phyloP scores from a whole-genome alignment of 1,140 invertebrate species.

The Drosophila virilis region DNA sequence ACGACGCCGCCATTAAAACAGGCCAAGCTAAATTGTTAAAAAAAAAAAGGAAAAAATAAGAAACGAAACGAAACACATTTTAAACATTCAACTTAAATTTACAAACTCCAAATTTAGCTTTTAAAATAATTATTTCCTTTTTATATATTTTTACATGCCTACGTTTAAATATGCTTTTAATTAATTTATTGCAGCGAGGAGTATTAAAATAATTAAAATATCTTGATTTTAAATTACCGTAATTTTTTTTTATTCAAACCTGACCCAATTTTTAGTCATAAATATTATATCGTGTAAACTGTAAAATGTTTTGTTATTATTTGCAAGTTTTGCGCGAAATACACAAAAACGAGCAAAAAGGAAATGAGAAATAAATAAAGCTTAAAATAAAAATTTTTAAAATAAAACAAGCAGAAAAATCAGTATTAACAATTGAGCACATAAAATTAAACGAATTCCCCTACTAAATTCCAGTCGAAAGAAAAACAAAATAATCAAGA shows the following conservation, averaged over 20 bases:
- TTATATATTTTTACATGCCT: slow-evolving; percentile 17
- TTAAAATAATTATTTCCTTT: slow-evolving; percentile 40
- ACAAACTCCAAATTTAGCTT: slow-evolving; percentile 36
- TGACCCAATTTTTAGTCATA: slow-evolving; percentile 41
- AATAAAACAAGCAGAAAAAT: slow-evolving; percentile 29
- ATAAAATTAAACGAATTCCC: slow-evolving; percentile 17
- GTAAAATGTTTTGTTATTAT: slow-evolving; percentile 82
- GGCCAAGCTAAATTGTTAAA: slow-evolving; percentile 36
- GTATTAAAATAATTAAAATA: slow-evolving; percentile 22
- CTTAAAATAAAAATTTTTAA: slow-evolving; percentile 50
- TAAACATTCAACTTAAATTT: slow-evolving; percentile 7
- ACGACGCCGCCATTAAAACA: slow-evolving; percentile 35
- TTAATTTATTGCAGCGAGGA: slow-evolving; percentile 30
- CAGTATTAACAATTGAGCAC: slow-evolving; percentile 28
- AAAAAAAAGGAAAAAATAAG: background rate
- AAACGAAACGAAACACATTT: background rate
- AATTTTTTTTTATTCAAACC: slow-evolving; percentile 33
- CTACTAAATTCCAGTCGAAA: background rate
- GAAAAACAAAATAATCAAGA: slow-evolving; percentile 2
- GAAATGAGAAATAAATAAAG: slow-evolving; percentile 65
- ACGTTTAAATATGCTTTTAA: slow-evolving; percentile 12
- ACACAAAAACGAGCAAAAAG: slow-evolving; percentile 50
- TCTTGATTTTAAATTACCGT: slow-evolving; percentile 34
- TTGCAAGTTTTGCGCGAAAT: slow-evolving; percentile 62
- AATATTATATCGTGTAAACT: slow-evolving; percentile 43